phyloP scores from a whole-genome alignment of 2,888 invertebrate genomes.

The Lasioglossum figueresi region DNA sequence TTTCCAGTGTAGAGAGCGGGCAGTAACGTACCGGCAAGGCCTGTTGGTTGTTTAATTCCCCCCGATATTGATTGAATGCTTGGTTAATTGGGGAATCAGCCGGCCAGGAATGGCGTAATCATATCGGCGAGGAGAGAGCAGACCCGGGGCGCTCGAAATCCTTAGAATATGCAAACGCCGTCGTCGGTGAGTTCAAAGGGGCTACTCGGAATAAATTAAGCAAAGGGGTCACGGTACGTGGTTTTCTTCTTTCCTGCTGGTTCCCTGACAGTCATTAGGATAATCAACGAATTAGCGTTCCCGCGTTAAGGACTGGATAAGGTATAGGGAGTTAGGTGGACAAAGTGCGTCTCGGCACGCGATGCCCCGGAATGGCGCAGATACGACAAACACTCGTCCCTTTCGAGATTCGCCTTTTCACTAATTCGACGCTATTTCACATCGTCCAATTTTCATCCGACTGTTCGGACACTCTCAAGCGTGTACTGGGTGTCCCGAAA shows the following conservation, averaged over 20 bases:
- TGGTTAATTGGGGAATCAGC: slow-evolving; percentile 28
- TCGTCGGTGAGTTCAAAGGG: slow-evolving; percentile 68
- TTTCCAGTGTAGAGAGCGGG: slow-evolving; percentile 34
- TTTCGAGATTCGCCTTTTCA: slow-evolving; percentile 45
- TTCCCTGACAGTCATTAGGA: slow-evolving; percentile 79
- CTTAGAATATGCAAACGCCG: slow-evolving; percentile 40
- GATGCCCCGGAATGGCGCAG: slow-evolving; percentile 68
- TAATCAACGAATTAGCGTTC: slow-evolving; percentile 82
- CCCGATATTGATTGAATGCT: slow-evolving; percentile 12
- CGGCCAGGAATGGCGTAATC: slow-evolving; percentile 4
- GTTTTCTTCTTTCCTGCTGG: slow-evolving; percentile 65
- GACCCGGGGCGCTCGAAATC: slow-evolving; percentile 2
- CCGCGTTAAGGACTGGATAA: slow-evolving; percentile 80
- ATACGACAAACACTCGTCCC: slow-evolving; percentile 55
- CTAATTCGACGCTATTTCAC: slow-evolving; percentile 37
- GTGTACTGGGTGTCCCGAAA: not conserved
- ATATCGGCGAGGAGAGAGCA: slow-evolving; percentile 21
- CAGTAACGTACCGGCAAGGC: not conserved
- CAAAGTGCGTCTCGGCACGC: slow-evolving; percentile 81
- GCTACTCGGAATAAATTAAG: slow-evolving; percentile 65
- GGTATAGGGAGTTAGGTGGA: slow-evolving; percentile 77
- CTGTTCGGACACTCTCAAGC: not conserved
- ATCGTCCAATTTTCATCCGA: not conserved
- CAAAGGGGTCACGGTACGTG: slow-evolving; percentile 49
- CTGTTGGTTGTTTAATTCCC: not conserved